phyloP scores from a whole-genome alignment of 1,140 invertebrate species.

The Samia ricini region DNA sequence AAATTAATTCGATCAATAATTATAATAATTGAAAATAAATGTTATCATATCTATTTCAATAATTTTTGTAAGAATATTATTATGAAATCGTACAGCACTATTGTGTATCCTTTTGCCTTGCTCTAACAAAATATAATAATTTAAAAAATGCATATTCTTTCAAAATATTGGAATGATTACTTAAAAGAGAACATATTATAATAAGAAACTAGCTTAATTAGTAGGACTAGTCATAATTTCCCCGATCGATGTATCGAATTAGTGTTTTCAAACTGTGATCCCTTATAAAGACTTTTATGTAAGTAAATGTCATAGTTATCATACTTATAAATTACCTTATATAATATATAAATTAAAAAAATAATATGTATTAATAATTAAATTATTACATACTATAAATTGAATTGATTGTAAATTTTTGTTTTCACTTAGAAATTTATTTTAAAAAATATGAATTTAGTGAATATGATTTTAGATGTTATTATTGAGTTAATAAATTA shows the following conservation, averaged over 20 bases:
- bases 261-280: conserved; percentile 74
- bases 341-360: conserved; percentile 11
- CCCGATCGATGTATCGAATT: conserved; percentile 51
- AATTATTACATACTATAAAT: not conserved
- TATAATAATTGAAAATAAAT: too few relatives aligned
- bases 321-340: conserved; percentile 28
- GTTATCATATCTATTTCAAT: not conserved
- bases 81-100: too few relatives aligned
- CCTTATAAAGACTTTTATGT: conserved; percentile 75
- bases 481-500: not conserved
- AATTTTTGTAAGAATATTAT: not conserved
- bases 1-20: not conserved
- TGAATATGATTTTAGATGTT: too few relatives aligned
- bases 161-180: not conserved
- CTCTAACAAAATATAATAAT: not conserved
- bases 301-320: conserved; percentile 52
- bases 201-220: conserved; percentile 10
- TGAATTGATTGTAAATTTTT: not conserved
- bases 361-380: not conserved
- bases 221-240: conserved; percentile 26
- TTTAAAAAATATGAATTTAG: too few relatives aligned
- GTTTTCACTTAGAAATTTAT: not conserved
- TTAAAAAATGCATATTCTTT: not conserved
- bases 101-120: too few relatives aligned
- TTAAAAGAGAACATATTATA: not conserved